These are phyloP conservation scores for Sebastolobus alascanus DNA, from an alignment of 2,797 vertebrate genomes.

Conservation along the genomic window DNA sequence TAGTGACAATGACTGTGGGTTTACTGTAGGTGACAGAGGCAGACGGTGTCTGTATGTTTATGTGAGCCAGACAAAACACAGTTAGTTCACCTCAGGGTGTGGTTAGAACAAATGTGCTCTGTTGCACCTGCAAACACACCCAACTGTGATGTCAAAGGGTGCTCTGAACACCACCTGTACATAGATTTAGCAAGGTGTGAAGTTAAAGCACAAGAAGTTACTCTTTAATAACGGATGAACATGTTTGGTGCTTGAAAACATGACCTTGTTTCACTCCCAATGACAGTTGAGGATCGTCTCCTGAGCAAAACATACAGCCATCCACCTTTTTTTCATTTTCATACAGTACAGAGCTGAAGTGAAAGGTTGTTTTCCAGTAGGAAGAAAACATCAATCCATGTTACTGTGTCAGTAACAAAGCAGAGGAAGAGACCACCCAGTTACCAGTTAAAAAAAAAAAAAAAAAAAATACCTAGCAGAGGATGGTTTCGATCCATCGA, in stretches of 20 bases:
- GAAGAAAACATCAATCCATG: neutral
- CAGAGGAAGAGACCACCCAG: neutral
- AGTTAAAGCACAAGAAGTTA: neutral
- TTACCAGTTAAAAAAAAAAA: neutral
- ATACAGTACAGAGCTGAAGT: neutral
- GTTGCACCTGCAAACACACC: neutral
- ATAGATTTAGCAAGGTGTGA: no score
- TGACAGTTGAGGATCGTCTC: neutral
- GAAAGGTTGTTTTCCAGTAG: no score
- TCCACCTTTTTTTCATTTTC: neutral
- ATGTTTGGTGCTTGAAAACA: neutral
- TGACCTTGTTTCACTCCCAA: no score
- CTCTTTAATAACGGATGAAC: neutral
- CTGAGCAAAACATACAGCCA: neutral
- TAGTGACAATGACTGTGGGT: neutral
- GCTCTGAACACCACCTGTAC: no score
- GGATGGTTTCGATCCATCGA: constrained; percentile 64
- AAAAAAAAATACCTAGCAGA: neutral
- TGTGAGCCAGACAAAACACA: neutral
- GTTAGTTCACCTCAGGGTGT: neutral
- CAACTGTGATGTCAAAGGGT: neutral
- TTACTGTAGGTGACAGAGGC: neutral
- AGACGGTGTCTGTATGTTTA: neutral
- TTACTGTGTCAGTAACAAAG: neutral
- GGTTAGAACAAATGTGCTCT: neutral